A percentile compares a stretch with the other conserved stretches of the same genome.
phyloP scores from a whole-genome alignment of 2,888 invertebrate species.

The Phasia obesa region DNA sequence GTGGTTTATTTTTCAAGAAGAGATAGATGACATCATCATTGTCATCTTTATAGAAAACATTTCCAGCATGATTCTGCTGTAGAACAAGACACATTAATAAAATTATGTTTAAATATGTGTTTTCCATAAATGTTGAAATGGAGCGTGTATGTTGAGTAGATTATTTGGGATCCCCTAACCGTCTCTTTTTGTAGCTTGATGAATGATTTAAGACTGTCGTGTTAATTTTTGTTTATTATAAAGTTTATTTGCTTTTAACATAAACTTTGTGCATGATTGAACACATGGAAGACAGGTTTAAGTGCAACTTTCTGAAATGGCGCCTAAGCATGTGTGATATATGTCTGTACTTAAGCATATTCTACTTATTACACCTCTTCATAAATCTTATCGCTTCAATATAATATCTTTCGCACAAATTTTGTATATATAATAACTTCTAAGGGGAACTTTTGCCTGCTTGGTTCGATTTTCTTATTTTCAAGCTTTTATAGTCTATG shows the following conservation, averaged over 20 bases:
- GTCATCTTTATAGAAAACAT: conserved; percentile 23
- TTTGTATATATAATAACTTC: no score
- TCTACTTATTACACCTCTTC: no score
- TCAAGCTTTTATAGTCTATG: no score
- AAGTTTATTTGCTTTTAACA: conserved; percentile 46
- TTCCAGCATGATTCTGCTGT: background rate
- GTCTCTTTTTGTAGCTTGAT: conserved; percentile 45
- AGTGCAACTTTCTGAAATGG: conserved; percentile 36
- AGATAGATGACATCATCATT: conserved; percentile 55
- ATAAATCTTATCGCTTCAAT: no score
- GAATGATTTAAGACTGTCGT: conserved; percentile 70
- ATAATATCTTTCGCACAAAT: no score
- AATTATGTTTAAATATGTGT: conserved; percentile 31
- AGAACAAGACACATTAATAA: conserved; percentile 32
- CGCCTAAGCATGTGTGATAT: conserved; percentile 34
- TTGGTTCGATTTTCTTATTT: no score
- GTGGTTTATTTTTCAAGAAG: conserved; percentile 64
- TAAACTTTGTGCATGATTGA: conserved; percentile 23
- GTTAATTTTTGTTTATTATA: conserved; percentile 50
- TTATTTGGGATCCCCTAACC: conserved; percentile 8
- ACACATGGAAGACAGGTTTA: conserved; percentile 70
- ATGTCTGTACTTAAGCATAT: conserved; percentile 1
- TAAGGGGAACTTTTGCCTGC: no score
- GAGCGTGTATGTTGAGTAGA: background rate
- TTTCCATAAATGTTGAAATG: background rate